Evolutionary conservation across 2,888 invertebrate genomes (phyloP).

Genomic region (Panorpa germanica): DNA sequence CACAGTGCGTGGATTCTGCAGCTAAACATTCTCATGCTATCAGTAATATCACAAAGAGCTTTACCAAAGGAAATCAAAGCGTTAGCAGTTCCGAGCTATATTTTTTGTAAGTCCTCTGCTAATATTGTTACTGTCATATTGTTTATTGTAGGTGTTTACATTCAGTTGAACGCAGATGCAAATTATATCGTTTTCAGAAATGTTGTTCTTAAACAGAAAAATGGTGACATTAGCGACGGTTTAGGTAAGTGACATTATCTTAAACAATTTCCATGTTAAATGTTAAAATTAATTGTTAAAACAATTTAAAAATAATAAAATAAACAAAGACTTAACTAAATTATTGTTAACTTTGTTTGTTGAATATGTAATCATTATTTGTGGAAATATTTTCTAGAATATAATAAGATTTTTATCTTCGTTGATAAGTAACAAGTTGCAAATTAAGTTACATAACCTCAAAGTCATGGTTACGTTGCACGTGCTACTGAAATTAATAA

Average conservation of each 20-base stretch:
- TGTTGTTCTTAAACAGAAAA: slow-evolving; percentile 29
- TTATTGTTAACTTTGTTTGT: too few species aligned
- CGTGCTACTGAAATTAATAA: too few species aligned
- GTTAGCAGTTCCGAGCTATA: slow-evolving; percentile 37
- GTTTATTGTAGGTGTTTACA: slow-evolving; percentile 6
- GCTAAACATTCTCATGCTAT: slow-evolving; percentile 11
- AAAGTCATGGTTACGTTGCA: too few species aligned
- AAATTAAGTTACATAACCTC: too few species aligned
- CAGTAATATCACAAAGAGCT: background rate
- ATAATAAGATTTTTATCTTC: too few species aligned
- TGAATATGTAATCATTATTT: too few species aligned
- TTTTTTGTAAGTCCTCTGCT: slow-evolving; percentile 27
- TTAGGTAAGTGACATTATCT: slow-evolving; percentile 19
- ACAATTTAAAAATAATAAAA: too few species aligned
- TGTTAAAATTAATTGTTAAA: too few species aligned
- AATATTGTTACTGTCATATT: slow-evolving; percentile 1
- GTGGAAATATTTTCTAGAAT: too few species aligned
- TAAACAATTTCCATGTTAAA: too few species aligned
- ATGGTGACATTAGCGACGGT: slow-evolving; percentile 23
- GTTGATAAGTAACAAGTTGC: too few species aligned
- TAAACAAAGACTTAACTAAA: too few species aligned
- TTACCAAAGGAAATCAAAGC: background rate
- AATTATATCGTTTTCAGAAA: slow-evolving; percentile 20
- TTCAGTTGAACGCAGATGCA: background rate
- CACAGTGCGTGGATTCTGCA: slow-evolving; percentile 19